A percentile compares a stretch with the other conserved stretches of the same genome.
Evolutionary conservation across 2,888 invertebrate genomes (phyloP).

Genomic region (Melolontha melolontha): DNA sequence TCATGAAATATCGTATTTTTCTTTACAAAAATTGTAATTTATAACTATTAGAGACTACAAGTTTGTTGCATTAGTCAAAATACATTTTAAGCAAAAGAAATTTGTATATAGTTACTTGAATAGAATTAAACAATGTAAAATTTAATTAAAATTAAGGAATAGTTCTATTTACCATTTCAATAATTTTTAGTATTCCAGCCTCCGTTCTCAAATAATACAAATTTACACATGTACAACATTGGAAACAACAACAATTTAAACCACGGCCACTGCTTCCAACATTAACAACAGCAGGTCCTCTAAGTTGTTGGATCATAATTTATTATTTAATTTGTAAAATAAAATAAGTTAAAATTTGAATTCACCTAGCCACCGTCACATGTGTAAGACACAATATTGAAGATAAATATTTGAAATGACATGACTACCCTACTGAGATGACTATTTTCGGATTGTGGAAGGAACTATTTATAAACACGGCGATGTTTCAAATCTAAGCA

Average conservation of each 20-base stretch:
- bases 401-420: constrained; percentile 19
- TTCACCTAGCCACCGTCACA: too few relatives aligned
- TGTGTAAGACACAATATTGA: neutral
- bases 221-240: constrained; percentile 84
- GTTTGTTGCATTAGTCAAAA: too few relatives aligned
- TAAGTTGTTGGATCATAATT: constrained; percentile 60
- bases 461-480: constrained; percentile 12
- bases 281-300: constrained; percentile 68
- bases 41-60: too few relatives aligned
- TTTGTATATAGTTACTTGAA: too few relatives aligned
- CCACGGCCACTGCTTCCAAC: constrained; percentile 67
- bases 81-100: too few relatives aligned
- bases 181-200: constrained; percentile 80
- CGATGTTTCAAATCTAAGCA: neutral
- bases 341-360: neutral
- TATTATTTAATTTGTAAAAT: neutral
- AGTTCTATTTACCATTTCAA: constrained; percentile 77
- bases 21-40: too few relatives aligned
- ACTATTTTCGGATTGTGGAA: constrained; percentile 23
- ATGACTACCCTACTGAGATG: constrained; percentile 19
- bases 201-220: constrained; percentile 79
- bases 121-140: too few relatives aligned
- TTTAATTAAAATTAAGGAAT: too few relatives aligned
- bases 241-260: constrained; percentile 77
- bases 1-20: too few relatives aligned